Conservation (phyloP, 2,113 vertebrate species). For the Tragelaphus scriptus region DNA sequence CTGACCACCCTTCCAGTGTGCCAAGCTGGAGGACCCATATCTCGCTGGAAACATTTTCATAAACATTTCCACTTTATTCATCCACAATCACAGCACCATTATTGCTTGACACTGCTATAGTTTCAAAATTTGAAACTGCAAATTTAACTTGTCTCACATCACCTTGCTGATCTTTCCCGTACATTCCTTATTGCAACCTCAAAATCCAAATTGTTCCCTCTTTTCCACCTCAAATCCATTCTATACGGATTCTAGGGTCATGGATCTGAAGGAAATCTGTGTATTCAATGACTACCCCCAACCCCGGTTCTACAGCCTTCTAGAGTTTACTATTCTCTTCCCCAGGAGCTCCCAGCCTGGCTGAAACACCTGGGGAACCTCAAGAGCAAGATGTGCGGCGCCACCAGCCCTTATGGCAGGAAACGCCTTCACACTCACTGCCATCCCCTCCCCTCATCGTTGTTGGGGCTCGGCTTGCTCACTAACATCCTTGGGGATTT, state of each 20-base stretch:
- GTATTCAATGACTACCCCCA: neutral
- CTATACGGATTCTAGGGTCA: neutral
- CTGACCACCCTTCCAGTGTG: neutral
- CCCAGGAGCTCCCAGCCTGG: neutral
- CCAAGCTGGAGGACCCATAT: neutral
- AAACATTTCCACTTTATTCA: neutral
- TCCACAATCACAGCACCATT: neutral
- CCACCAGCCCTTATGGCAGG: rapidly evolving
- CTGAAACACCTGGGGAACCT: neutral
- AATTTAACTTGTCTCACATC: neutral
- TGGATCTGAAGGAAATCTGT: neutral
- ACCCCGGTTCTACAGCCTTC: neutral
- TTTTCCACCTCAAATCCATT: neutral
- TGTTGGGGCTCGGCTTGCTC: neutral
- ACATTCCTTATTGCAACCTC: neutral
- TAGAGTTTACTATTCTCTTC: neutral
- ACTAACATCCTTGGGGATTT: neutral
- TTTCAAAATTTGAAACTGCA: neutral
- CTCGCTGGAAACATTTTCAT: neutral
- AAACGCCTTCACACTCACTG: neutral
- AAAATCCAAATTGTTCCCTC: neutral
- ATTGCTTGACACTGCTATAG: neutral
- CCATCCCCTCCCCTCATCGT: neutral
- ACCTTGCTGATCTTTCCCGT: neutral
- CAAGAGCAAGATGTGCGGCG: neutral